phyloP scores from a whole-genome alignment of 2,888 invertebrate species.

The Fissipunctia ypsillon region DNA sequence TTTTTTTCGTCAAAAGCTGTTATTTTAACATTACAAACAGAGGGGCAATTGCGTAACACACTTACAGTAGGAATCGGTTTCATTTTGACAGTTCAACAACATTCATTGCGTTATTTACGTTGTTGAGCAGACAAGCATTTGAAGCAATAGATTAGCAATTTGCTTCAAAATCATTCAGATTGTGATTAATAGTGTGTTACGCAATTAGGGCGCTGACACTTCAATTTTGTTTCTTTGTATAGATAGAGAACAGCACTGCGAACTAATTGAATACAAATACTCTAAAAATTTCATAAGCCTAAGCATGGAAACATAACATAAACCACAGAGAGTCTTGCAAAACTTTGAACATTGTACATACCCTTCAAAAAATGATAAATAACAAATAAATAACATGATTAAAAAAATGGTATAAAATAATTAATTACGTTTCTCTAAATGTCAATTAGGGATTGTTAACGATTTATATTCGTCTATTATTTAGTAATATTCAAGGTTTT shows the following conservation, averaged over 20 bases:
- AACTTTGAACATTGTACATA: slow-evolving; percentile 23
- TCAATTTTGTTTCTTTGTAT: background rate
- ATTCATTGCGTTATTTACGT: no score
- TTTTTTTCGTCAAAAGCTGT: no score
- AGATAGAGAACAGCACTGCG: background rate
- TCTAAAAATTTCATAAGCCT: background rate
- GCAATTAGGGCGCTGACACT: no score
- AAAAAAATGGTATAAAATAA: slow-evolving; percentile 39
- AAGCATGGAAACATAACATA: slow-evolving; percentile 23
- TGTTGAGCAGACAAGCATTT: no score
- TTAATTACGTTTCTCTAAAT: slow-evolving; percentile 52
- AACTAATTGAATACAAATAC: background rate
- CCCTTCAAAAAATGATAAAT: slow-evolving; percentile 59
- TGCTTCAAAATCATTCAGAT: no score
- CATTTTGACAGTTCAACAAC: no score
- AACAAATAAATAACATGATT: slow-evolving; percentile 49
- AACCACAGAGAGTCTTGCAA: slow-evolving; percentile 40
- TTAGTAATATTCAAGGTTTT: slow-evolving; percentile 62
- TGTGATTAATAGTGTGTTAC: no score
- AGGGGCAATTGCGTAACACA: no score
- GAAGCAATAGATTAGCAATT: no score
- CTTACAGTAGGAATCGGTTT: no score
- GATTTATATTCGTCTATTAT: slow-evolving; percentile 59
- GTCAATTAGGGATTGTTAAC: slow-evolving; percentile 61
- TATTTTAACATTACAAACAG: no score